Conservation (phyloP, 1,140 invertebrate genomes). For the Vanessa atalanta region DNA sequence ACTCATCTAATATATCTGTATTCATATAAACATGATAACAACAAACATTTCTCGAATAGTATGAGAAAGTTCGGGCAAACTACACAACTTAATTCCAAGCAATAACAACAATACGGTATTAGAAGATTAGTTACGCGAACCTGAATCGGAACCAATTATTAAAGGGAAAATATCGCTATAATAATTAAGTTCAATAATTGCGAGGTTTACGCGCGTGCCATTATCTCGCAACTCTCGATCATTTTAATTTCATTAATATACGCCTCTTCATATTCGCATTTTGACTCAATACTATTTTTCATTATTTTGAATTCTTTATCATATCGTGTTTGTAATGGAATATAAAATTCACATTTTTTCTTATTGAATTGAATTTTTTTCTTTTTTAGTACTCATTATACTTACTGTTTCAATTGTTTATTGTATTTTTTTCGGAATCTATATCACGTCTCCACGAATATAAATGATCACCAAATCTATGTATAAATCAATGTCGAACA, state of each 20-base stretch:
- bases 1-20: slow-evolving; percentile 10
- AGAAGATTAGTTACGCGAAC: slow-evolving; percentile 50
- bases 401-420: too few relatives aligned
- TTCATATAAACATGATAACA: slow-evolving; percentile 27
- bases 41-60: slow-evolving; percentile 28
- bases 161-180: slow-evolving; percentile 54
- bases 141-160: slow-evolving; percentile 47
- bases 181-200: slow-evolving; percentile 67
- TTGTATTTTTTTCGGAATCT: too few relatives aligned
- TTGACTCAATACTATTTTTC: not conserved
- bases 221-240: slow-evolving; percentile 38
- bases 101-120: slow-evolving; percentile 47
- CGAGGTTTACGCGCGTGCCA: slow-evolving; percentile 55
- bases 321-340: too few relatives aligned
- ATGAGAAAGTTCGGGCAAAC: slow-evolving; percentile 42
- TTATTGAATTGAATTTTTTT: too few relatives aligned
- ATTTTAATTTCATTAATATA: slow-evolving; percentile 2
- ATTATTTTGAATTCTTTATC: not conserved
- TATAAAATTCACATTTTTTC: too few relatives aligned
- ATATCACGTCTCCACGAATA: too few relatives aligned
- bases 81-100: slow-evolving; percentile 39
- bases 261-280: not conserved
- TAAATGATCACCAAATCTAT: too few relatives aligned
- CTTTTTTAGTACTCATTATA: too few relatives aligned
- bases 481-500: too few relatives aligned